Percentiles rank a stretch among this genome's conserved stretches.
Conservation (phyloP, 1,140 invertebrate genomes). For the Amyelois transitella region DNA sequence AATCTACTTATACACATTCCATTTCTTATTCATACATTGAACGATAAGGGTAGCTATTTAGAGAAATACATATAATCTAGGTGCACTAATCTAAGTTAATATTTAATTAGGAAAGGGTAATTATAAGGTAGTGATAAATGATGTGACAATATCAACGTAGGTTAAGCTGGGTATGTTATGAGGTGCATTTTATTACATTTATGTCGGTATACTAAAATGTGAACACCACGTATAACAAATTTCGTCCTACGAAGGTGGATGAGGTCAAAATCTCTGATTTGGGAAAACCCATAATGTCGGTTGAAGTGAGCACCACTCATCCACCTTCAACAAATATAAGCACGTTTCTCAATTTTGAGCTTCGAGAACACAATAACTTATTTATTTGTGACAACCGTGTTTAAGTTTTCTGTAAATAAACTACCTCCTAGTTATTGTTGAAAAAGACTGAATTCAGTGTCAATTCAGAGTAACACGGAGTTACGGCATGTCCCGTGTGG, state of each 20-base stretch:
- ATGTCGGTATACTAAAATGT: neutral
- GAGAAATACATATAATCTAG: neutral
- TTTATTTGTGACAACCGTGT: neutral
- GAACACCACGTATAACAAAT: neutral
- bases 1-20: neutral
- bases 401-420: slow-evolving; percentile 58
- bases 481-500: neutral
- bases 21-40: neutral
- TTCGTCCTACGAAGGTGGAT: neutral
- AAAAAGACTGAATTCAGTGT: slow-evolving; percentile 75
- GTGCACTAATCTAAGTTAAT: slow-evolving; percentile 8
- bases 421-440: slow-evolving; percentile 66
- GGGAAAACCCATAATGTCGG: no score
- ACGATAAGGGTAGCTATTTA: neutral
- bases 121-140: slow-evolving; percentile 48
- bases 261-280: no score
- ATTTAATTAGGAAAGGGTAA: slow-evolving; percentile 9
- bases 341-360: neutral
- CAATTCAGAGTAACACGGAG: slow-evolving; percentile 64
- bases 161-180: slow-evolving; percentile 32
- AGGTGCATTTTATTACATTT: neutral
- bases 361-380: neutral
- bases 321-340: neutral
- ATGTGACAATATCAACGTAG: slow-evolving; percentile 65
- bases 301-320: no score